phyloP scores from a whole-genome alignment of 2,113 vertebrate species.

The Muntiacus muntjak region DNA sequence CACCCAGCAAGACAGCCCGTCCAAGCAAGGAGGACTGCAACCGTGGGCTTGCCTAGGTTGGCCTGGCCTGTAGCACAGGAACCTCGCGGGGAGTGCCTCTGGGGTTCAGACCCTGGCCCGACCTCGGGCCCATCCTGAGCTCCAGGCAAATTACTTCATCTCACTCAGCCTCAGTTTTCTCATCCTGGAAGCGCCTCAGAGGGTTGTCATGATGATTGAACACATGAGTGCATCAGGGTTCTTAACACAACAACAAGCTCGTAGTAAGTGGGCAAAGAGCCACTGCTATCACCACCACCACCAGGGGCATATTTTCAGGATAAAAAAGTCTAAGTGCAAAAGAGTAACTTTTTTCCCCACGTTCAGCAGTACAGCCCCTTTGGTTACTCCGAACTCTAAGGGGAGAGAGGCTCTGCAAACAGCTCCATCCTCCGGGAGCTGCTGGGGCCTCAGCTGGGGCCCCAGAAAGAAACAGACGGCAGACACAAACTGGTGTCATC shows the following conservation, averaged over 20 bases:
- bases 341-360: background rate
- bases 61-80: fast-evolving
- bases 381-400: background rate
- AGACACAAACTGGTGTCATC: background rate
- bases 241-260: background rate
- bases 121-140: background rate
- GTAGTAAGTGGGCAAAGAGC: background rate
- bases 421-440: background rate
- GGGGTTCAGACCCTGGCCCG: background rate
- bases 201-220: background rate
- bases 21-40: background rate
- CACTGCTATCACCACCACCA: background rate
- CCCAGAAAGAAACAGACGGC: background rate
- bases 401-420: background rate
- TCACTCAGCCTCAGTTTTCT: background rate
- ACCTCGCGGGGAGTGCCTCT: background rate
- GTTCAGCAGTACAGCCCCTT: background rate
- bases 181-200: background rate
- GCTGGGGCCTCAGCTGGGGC: background rate
- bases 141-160: background rate
- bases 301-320: background rate
- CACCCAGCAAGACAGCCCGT: background rate
- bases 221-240: fast-evolving
- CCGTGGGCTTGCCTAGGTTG: background rate
- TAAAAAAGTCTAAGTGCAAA: no score